Evolutionary conservation across 2,888 invertebrate species (phyloP).

Genomic region (Synergus japonicus): DNA sequence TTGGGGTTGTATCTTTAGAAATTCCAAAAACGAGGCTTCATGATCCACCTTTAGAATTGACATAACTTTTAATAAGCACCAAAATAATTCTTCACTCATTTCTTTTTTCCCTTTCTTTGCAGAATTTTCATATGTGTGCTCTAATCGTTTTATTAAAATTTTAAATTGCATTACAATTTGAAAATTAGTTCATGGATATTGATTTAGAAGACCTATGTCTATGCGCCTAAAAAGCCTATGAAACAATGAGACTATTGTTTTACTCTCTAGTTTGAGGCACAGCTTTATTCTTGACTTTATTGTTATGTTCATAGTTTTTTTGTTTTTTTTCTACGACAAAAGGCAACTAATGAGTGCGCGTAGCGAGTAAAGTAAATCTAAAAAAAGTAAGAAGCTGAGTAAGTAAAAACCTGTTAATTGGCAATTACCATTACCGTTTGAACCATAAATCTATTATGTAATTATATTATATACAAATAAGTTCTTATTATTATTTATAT

Average conservation of each 20-base stretch:
- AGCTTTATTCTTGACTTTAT: not conserved
- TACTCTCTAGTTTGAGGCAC: not conserved
- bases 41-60: too few species aligned
- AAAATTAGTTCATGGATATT: not conserved
- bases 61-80: not conserved
- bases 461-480: not conserved
- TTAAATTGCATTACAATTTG: not conserved
- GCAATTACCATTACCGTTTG: not conserved
- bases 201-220: not conserved
- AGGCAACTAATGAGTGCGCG: not conserved
- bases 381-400: not conserved
- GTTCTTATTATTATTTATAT: not conserved
- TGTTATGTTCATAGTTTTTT: not conserved
- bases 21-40: too few species aligned
- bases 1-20: not conserved
- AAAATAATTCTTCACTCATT: not conserved
- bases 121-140: not conserved
- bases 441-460: not conserved
- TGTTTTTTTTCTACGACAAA: not conserved
- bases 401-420: not conserved
- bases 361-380: not conserved
- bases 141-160: not conserved
- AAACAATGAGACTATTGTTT: conserved; percentile 17
- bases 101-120: not conserved
- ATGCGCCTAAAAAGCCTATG: not conserved